Evolutionary conservation across 1,140 invertebrate species (phyloP).

Genomic region (Micrasema minimum): DNA sequence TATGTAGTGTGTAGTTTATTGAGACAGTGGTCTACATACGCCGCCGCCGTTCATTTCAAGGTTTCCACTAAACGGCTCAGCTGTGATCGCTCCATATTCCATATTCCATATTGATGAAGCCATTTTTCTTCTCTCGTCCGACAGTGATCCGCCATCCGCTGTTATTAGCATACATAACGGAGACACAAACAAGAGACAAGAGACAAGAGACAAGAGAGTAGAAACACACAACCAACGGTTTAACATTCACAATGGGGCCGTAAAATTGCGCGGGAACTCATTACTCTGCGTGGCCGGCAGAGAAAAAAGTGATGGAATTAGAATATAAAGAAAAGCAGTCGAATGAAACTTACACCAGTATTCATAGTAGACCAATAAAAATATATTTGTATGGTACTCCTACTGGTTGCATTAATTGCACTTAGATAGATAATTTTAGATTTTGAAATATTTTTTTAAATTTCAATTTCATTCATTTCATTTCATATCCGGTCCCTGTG

Average conservation of each 20-base stretch:
- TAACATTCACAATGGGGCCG: conserved; percentile 32
- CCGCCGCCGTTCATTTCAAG: background rate
- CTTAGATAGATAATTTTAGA: too few species aligned
- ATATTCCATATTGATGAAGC: conserved; percentile 15
- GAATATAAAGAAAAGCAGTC: conserved; percentile 19
- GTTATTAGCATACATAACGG: conserved; percentile 39
- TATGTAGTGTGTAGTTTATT: too few species aligned
- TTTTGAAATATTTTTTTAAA: too few species aligned
- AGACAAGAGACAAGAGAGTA: too few species aligned
- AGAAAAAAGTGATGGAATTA: conserved; percentile 4
- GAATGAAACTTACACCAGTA: conserved; percentile 15
- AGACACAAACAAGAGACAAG: conserved; percentile 18
- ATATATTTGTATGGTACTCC: too few species aligned
- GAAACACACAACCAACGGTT: conserved; percentile 36
- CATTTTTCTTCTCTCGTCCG: conserved; percentile 2
- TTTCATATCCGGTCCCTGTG: too few species aligned
- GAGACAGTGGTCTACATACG: background rate
- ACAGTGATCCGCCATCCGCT: conserved; percentile 13
- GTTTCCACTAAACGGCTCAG: background rate
- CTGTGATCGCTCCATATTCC: conserved; percentile 4
- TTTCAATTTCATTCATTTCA: too few species aligned
- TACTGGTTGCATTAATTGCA: too few species aligned
- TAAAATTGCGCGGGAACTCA: conserved; percentile 37
- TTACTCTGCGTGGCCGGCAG: conserved; percentile 29
- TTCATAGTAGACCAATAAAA: too few species aligned